A percentile compares a stretch with the other conserved stretches of the same genome.
phyloP scores from a whole-genome alignment of 2,113 vertebrate species.

The Hymenochirus boettgeri region DNA sequence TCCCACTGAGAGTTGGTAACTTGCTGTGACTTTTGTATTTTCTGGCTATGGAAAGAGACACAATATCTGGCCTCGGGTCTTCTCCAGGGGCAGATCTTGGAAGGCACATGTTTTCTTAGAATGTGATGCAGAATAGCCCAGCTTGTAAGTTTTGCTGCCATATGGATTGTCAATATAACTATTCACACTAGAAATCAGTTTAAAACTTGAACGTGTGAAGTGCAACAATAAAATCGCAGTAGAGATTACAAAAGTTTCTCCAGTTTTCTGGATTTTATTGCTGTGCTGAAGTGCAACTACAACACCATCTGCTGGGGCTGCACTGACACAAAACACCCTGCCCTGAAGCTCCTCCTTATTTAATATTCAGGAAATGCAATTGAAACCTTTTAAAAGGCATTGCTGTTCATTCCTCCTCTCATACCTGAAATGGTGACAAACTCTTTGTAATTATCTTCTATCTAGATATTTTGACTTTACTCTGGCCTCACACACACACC shows the following conservation, averaged over 20 bases:
- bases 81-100: slow-evolving; percentile 11
- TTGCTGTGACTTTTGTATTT: slow-evolving; percentile 4
- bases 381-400: too few relatives aligned
- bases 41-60: background rate
- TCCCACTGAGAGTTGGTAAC: slow-evolving; percentile 1
- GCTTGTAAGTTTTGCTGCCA: slow-evolving; percentile 29
- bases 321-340: slow-evolving; percentile 15
- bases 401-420: slow-evolving; percentile 15
- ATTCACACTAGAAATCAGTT: background rate
- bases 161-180: background rate
- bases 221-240: background rate
- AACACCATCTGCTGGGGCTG: slow-evolving; percentile 26
- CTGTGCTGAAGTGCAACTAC: slow-evolving; percentile 22
- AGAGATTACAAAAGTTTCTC: slow-evolving; percentile 6
- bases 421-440: background rate
- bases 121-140: slow-evolving; percentile 18
- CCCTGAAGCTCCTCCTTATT: slow-evolving; percentile 36
- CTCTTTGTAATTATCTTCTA: background rate
- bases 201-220: background rate
- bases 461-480: background rate
- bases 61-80: background rate
- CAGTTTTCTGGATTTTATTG: slow-evolving; percentile 13
- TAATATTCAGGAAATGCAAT: slow-evolving; percentile 33
- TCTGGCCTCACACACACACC: background rate
- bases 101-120: slow-evolving; percentile 8